Conservation (phyloP, 2,797 vertebrate species). For the Spinus olivaceus region DNA sequence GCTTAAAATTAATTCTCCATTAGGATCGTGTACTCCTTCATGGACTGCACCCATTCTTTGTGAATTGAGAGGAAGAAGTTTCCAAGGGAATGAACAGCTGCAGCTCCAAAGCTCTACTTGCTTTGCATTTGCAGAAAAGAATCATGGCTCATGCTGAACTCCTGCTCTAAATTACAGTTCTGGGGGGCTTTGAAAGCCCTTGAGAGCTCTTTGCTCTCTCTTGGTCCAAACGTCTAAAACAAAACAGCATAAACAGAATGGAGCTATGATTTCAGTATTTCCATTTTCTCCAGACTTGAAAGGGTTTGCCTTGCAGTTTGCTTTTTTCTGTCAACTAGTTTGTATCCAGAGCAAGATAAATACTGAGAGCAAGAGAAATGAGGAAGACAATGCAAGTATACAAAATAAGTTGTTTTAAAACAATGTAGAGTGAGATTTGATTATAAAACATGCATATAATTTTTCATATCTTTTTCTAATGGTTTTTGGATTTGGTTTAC, state of each 20-base stretch:
- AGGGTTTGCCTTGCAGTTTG: background rate
- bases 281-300: background rate
- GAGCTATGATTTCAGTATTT: background rate
- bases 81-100: background rate
- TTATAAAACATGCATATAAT: background rate
- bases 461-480: background rate
- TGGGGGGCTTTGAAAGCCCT: background rate
- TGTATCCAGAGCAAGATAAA: background rate
- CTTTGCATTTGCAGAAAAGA: background rate
- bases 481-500: background rate
- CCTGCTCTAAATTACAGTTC: background rate
- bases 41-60: background rate
- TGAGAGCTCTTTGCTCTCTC: background rate
- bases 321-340: background rate
- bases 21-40: background rate
- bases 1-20: background rate
- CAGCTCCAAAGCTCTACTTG: background rate
- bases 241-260: background rate
- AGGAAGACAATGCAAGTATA: background rate
- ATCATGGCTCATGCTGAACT: background rate
- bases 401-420: background rate
- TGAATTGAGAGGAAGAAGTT: background rate
- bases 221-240: background rate
- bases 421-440: background rate
- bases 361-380: background rate